These are phyloP conservation scores for Odontocolon sp. DNA, from an alignment of 2,888 invertebrate species.

Conservation along the genomic window DNA sequence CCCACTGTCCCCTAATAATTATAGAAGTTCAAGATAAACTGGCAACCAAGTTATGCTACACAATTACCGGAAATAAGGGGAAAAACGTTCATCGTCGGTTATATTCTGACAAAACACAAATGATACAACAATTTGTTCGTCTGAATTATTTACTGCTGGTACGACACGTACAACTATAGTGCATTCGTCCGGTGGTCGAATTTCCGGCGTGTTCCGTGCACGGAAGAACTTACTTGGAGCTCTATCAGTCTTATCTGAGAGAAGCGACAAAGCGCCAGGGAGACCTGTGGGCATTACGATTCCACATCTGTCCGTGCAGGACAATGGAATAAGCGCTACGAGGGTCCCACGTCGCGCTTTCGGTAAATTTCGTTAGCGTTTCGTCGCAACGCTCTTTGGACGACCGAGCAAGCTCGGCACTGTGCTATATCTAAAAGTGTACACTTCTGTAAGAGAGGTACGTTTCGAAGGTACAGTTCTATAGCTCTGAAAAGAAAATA, in stretches of 20 bases:
- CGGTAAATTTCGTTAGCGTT: slow-evolving; percentile 71
- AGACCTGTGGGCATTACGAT: slow-evolving; percentile 65
- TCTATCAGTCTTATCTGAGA: slow-evolving; percentile 45
- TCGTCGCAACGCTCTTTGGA: slow-evolving; percentile 56
- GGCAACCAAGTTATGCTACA: too few relatives aligned
- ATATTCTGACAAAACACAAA: too few relatives aligned
- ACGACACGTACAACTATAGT: background rate
- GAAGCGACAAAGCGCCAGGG: background rate
- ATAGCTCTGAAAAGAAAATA: slow-evolving; percentile 20
- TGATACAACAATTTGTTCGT: background rate
- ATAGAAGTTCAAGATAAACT: too few relatives aligned
- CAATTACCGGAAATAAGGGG: too few relatives aligned
- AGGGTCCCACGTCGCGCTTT: slow-evolving; percentile 58
- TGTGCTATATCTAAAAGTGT: background rate
- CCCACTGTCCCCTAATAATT: too few relatives aligned
- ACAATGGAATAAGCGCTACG: slow-evolving; percentile 70
- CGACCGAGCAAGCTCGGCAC: slow-evolving; percentile 37
- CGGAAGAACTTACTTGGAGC: slow-evolving; percentile 26
- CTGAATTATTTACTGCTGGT: background rate
- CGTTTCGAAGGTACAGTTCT: background rate
- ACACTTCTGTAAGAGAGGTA: background rate
- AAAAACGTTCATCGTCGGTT: background rate
- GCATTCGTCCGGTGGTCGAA: slow-evolving; percentile 23
- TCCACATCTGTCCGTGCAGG: slow-evolving; percentile 64
- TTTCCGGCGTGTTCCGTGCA: slow-evolving; percentile 38